Evolutionary conservation across 2,888 invertebrate genomes (phyloP).

Genomic region (Amiota mariae): DNA sequence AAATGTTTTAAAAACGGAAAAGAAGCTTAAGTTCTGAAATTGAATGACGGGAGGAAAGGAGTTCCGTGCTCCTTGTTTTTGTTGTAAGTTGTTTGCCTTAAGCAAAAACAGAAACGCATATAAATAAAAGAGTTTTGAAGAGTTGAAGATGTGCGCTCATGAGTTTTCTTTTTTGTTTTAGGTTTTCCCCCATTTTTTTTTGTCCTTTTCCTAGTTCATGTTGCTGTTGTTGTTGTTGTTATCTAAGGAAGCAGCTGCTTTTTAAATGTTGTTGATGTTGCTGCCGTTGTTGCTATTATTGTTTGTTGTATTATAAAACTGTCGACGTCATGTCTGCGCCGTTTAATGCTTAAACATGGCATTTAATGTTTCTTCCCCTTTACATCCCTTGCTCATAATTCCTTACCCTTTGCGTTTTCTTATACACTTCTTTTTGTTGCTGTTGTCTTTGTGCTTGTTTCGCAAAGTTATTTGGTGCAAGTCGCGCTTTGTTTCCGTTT

Average conservation of each 20-base stretch:
- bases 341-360: constrained; percentile 10
- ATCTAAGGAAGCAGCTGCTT: neutral
- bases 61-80: no score
- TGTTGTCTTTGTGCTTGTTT: neutral
- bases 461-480: constrained; percentile 16
- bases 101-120: no score
- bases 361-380: neutral
- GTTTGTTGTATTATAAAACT: constrained; percentile 10
- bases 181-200: neutral
- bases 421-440: neutral
- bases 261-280: neutral
- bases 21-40: no score
- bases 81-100: no score
- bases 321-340: constrained; percentile 26
- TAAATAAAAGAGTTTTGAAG: no score
- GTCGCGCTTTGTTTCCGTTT: constrained; percentile 2
- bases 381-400: neutral
- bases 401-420: neutral
- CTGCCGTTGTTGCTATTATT: constrained; percentile 11
- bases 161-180: neutral
- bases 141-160: neutral
- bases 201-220: neutral
- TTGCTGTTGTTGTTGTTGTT: neutral
- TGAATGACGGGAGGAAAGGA: no score
- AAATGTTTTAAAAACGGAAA: no score